Conservation (phyloP, 2,113 vertebrate species). For the Triplophysa tibetana region DNA sequence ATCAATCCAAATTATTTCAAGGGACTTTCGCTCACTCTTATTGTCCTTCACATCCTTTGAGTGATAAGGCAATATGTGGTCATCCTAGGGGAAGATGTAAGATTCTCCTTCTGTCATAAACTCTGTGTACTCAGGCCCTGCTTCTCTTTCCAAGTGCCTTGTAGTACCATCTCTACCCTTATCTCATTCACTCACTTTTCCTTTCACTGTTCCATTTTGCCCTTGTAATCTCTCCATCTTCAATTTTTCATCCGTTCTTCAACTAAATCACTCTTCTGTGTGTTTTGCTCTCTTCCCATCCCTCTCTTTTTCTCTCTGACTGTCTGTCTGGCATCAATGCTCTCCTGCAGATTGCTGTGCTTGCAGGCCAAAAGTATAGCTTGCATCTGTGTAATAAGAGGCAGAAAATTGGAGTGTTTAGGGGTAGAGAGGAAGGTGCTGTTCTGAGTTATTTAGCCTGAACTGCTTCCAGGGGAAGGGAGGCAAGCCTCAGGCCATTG, state of each 20-base stretch:
- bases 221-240: background rate
- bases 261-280: constrained; percentile 31
- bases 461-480: constrained; percentile 53
- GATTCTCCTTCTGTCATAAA: constrained; percentile 18
- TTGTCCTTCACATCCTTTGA: constrained; percentile 15
- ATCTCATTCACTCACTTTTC: constrained; percentile 22
- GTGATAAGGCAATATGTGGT: constrained; percentile 27
- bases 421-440: constrained; percentile 50
- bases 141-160: constrained; percentile 4
- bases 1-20: constrained; percentile 24
- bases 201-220: constrained; percentile 16
- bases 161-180: constrained; percentile 3
- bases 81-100: constrained; percentile 28
- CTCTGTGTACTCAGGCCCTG: background rate
- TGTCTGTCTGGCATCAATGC: constrained; percentile 57
- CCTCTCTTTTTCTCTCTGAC: constrained; percentile 39
- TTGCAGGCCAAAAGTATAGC: constrained; percentile 57
- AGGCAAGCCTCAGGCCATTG: constrained; percentile 36
- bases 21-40: constrained; percentile 9
- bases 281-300: constrained; percentile 6
- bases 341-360: constrained; percentile 58
- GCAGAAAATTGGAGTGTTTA: constrained; percentile 53
- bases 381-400: constrained; percentile 65
- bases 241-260: constrained; percentile 24
- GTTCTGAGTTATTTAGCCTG: constrained; percentile 60